Base-by-base conservation (phyloP, 1,140 invertebrate species). In the Varroa destructor region DNA sequence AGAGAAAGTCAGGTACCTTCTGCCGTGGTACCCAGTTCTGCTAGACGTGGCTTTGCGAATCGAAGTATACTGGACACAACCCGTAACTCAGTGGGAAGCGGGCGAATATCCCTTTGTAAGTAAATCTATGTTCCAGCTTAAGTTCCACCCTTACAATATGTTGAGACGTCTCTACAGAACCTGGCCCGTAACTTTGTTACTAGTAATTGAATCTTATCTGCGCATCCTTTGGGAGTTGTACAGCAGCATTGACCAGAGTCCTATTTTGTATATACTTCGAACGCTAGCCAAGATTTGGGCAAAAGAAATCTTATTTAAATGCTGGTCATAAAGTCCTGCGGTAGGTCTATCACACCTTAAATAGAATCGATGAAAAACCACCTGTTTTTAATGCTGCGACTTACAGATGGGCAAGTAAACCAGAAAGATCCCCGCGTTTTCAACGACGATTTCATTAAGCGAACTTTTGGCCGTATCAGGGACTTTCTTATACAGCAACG, bases 1-100 rank as follows among this genome's bases (percentile, higher is more conserved):
- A 12, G 61, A 12, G 61, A 67, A 67, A 67, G 61, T 40, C 61
- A 67, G 14, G 61, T 67, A 14, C 61, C 61, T 12, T 67, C 61
- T 4, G 14, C 61, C 1, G 61, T 12, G 12, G 61, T 67, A 43
- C 61, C 61, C 37, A 43, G 40, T 43, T 67, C 61, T 1, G 12
- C 61, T n/a, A 40, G 61, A 37, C 14, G 61, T 12, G 61, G 61
- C 4, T 67, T 67, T 46, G 61, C 40, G 2, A 67, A 67, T 67
- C 14, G 61, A 10, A 67, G 40, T 37, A 40, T 67, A 14, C 61
- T 67, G 14, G 61, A 67, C 5, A 40, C 61, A 1, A 67, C 61
- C 14, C 10, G 61, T 40, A 67, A 12, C 46, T 67, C 61, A 1
- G 61, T 67, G 1, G 61, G 61, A 1, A 67, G 37, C 61, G 46